Conservation (phyloP, 2,888 invertebrate genomes). For the Agrotis exclamationis region DNA sequence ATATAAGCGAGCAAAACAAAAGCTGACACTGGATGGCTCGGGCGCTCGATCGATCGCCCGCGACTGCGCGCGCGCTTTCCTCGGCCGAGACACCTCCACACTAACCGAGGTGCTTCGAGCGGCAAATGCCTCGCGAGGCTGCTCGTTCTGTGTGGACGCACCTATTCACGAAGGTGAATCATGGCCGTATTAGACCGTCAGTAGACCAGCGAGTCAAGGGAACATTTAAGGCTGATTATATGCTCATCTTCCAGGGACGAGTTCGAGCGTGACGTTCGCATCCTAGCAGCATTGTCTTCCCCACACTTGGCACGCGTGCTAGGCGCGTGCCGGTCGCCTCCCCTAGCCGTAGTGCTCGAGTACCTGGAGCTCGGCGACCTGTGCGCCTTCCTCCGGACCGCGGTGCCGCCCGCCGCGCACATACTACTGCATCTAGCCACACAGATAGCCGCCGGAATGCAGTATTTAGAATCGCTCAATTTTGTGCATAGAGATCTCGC, state of each 20-base stretch:
- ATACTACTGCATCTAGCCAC: conserved; percentile 95
- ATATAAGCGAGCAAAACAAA: too few species aligned
- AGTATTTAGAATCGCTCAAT: conserved; percentile 96
- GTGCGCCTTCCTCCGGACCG: conserved; percentile 94
- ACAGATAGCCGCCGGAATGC: conserved; percentile 98
- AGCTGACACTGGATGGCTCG: too few species aligned
- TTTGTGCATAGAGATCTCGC: conserved; percentile 98
- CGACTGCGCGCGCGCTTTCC: too few species aligned
- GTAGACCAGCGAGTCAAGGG: background rate
- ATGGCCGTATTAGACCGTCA: too few species aligned
- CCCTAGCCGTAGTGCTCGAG: conserved; percentile 95
- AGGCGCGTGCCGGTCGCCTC: conserved; percentile 95
- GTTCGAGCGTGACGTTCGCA: conserved; percentile 96
- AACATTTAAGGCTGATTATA: conserved; percentile 24
- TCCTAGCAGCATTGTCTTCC: conserved; percentile 95
- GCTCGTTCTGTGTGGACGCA: too few species aligned
- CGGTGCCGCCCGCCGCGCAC: conserved; percentile 93
- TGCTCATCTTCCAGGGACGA: conserved; percentile 92
- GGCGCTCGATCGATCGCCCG: too few species aligned
- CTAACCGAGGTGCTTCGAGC: too few species aligned
- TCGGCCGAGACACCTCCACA: too few species aligned
- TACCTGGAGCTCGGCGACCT: conserved; percentile 96
- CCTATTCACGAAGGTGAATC: too few species aligned
- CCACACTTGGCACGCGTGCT: conserved; percentile 94
- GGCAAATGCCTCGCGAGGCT: too few species aligned